Base-by-base conservation (phyloP, 2,797 vertebrate genomes). In the Podarcis lilfordi region DNA sequence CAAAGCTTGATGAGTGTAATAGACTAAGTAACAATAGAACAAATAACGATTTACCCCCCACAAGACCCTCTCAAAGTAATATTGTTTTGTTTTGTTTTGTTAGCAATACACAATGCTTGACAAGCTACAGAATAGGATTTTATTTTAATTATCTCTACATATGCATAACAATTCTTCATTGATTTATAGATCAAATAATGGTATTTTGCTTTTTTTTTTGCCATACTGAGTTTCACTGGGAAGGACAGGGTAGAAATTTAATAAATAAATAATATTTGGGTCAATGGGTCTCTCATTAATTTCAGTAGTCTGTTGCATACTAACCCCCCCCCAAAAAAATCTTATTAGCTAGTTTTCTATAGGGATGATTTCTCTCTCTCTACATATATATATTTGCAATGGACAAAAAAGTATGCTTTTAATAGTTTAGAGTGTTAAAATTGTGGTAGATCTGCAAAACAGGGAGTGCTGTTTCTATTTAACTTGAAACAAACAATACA, bases 321-420 rank as follows among this genome's bases (percentile, higher is more conserved):
- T 35, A 55, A 55, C 13, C 50, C 50, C 45, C 10, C 50, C 50
- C 45, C 43, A 2, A 32, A 32, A 32, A 2, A 13, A 50, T 55
- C 50, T 55, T 25, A n/a, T 84, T 71, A 37, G 23, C 19, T 71
- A 4, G 25, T 71, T 29, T 81, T 93, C 90, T 87, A 61, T 90
- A 80, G 21, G 78, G 82, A 88, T 71, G 1, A 27, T 77, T 59
- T 32, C n/a, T 66, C 74, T 35, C 21, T 74, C 11, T 11, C 27
- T 45, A n/a, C n/a, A 13, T 4, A 3, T 50, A 13, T 61, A 5
- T 64, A 23, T 64, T 64, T 64, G 61, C 61, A 19, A 23, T 64
- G 61, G 61, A 23, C 21, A 64, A 61, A 64, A 64, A 5, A 7
- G 17, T 64, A 23, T 23, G 23, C 61, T 23, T 64, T 64, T 64